Conservation (phyloP, 2,888 invertebrate genomes). For the Lepidochitona cinerea region DNA sequence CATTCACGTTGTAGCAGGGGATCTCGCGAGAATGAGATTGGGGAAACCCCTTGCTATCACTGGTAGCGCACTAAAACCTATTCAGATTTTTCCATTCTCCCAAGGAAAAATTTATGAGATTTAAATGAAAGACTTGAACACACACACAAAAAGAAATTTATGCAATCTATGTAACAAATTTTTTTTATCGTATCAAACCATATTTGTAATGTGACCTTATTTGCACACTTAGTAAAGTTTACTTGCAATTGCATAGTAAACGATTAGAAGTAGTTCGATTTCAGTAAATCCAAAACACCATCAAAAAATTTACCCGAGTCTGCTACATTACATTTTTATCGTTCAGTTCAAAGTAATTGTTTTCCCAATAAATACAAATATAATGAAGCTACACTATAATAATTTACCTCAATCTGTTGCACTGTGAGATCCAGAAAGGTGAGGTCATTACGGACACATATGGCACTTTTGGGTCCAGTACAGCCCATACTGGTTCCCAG, state of each 20-base stretch:
- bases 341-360: too few species aligned
- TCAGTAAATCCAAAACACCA: too few species aligned
- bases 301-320: too few species aligned
- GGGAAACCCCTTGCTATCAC: background rate
- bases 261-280: too few species aligned
- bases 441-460: constrained; percentile 69
- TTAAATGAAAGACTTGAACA: background rate
- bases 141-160: background rate
- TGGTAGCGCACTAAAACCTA: background rate
- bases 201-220: too few species aligned
- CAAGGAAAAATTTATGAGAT: background rate
- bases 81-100: background rate
- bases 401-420: constrained; percentile 70
- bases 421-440: constrained; percentile 71
- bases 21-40: too few species aligned
- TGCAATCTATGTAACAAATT: background rate
- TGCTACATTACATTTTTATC: too few species aligned
- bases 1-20: too few species aligned
- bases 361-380: too few species aligned
- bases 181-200: background rate
- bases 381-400: background rate
- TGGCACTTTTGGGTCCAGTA: constrained; percentile 70
- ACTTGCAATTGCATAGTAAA: too few species aligned
- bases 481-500: constrained; percentile 72
- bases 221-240: too few species aligned